Evolutionary conservation across 2,797 vertebrate species (phyloP), one percentile per base, ranked within the genome.

Genomic region (Pseudomugil tenellus): DNA sequence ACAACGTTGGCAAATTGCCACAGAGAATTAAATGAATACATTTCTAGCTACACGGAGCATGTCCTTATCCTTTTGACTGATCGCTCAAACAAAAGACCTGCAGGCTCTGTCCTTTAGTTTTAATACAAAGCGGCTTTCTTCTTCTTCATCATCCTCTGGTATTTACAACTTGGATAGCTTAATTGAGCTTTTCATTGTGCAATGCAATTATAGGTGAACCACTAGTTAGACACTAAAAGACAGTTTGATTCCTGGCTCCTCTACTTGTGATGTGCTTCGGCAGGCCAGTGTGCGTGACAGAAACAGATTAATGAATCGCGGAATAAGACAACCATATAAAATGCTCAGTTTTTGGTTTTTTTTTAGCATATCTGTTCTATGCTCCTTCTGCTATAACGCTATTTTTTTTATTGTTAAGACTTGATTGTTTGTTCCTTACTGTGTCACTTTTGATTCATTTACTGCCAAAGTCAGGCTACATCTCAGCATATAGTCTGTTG

Each of bases 1-100:
- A 62, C 62, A 29, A 57, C 23, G 29, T 16, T 84, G 79, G 62
- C 53, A 69, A 62, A 72, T 59, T 57, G 55, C 16, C 39, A 72
- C 7, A 1, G 12, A 51, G 43, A 43, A 34, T 76, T 63, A 41
- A 19, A 46, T 52, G 25, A 85, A 61, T 31, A 74, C 37, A 75
- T 72, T 57, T 54, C 7, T 43, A 60, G 39, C 65, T 46, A 55
- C 49, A 72, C 8, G 61, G 49, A 51, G 0, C n/a, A 66, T 29
- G 23, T 61, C 29, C 62, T 64, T 32, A 65, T 23, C 48, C 29
- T 67, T 72, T 77, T 74, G 51, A 75, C 54, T 67, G 19, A 61
- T 67, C 19, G 59, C 3, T 12, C 26, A 57, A 71, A n/a, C n/a
- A n/a, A 16, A 52, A 21, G 49, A 11, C 49, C 32, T 60, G 34